Conservation (phyloP, 2,797 vertebrate genomes). For the Gallinago stenura region DNA sequence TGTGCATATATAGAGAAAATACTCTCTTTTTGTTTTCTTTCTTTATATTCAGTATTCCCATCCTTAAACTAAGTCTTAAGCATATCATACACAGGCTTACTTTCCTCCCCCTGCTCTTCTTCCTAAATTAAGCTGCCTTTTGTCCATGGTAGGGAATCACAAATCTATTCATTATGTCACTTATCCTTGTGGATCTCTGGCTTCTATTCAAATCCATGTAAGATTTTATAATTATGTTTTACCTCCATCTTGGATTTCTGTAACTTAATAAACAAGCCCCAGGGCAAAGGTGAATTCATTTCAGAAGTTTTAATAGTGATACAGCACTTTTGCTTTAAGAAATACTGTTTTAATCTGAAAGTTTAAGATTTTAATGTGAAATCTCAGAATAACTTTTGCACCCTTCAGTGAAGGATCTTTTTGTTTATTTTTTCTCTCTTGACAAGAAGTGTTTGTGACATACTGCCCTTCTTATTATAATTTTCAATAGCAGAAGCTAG, state of each 20-base stretch:
- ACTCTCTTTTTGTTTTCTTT: not conserved
- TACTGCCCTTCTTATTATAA: not conserved
- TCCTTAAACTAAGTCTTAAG: not conserved
- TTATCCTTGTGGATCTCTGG: not conserved
- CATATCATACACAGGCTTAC: accelerated
- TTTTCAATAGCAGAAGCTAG: not conserved
- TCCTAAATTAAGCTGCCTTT: not conserved
- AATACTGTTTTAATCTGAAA: not conserved
- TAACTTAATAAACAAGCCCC: not conserved
- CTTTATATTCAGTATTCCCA: not conserved
- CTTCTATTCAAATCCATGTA: not conserved
- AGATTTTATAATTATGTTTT: not conserved
- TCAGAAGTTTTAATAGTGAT: not conserved
- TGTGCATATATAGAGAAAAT: not conserved
- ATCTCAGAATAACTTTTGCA: not conserved
- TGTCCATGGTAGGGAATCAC: not conserved
- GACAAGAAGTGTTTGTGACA: not conserved
- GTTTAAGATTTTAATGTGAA: not conserved
- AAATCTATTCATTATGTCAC: not conserved
- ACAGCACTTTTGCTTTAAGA: not conserved
- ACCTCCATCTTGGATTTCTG: not conserved
- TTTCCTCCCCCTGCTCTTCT: not conserved
- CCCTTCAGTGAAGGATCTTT: not conserved
- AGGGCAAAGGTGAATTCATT: not conserved
- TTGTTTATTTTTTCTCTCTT: not conserved